Conservation (phyloP, 2,888 invertebrate species). For the Isotomurus palustris region DNA sequence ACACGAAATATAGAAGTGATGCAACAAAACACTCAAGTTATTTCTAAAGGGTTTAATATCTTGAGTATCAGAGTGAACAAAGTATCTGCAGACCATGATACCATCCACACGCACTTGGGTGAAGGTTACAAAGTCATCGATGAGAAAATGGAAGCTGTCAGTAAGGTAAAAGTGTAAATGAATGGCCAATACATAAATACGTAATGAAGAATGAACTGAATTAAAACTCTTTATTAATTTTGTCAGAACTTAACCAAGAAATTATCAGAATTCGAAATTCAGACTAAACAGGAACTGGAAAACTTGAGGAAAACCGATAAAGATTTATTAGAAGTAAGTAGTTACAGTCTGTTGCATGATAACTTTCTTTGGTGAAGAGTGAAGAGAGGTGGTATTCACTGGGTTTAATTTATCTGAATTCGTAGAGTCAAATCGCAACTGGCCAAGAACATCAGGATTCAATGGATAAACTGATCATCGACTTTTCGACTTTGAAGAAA, state of each 20-base stretch:
- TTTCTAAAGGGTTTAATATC: slow-evolving; percentile 39
- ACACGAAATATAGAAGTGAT: slow-evolving; percentile 33
- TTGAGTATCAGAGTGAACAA: slow-evolving; percentile 32
- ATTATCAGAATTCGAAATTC: not conserved
- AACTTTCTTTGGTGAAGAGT: too few relatives aligned
- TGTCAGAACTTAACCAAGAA: not conserved
- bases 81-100: slow-evolving; percentile 31
- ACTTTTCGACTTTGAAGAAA: slow-evolving; percentile 29
- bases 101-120: slow-evolving; percentile 18
- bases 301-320: slow-evolving; percentile 10
- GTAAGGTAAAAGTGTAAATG: too few relatives aligned
- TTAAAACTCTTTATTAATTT: not conserved
- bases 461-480: not conserved
- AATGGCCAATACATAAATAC: too few relatives aligned
- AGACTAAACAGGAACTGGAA: slow-evolving; percentile 11
- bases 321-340: slow-evolving; percentile 14
- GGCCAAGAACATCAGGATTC: not conserved
- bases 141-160: slow-evolving; percentile 21
- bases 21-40: slow-evolving; percentile 38
- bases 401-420: too few relatives aligned
- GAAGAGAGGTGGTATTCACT: too few relatives aligned
- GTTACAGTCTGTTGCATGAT: too few relatives aligned
- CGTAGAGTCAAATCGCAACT: not conserved
- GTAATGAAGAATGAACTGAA: too few relatives aligned
- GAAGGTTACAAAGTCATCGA: slow-evolving; percentile 14